Evolutionary conservation across 2,888 invertebrate species (phyloP), one percentile per base, ranked within the genome.

Genomic region (Ametastegia equiseti): DNA sequence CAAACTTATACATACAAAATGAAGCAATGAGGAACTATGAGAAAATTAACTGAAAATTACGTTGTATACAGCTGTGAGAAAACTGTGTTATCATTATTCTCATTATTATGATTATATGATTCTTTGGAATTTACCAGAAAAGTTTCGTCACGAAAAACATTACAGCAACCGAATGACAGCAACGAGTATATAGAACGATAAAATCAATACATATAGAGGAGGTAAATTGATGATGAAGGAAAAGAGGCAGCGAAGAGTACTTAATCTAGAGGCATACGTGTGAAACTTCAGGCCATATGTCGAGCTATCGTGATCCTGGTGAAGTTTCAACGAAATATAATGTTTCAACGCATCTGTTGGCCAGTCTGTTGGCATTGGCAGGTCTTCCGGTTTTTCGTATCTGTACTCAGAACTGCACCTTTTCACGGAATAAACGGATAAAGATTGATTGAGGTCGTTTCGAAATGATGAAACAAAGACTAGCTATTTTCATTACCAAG

Each of bases 201-300:
- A 19, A 75, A 75, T 75, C 75, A 50, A 54, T 60, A 42, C 42
- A 67, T 39, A 42, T 23, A 33, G 36, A 36, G 54, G 6, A 33
- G 75, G 54, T 54, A 9, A 19, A 33, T 19, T 9, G 54, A 33
- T 36, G 75, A 19, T 36, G 75, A 50, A 23, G 33, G 30, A 36
- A 33, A 27, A 36, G 54, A 19, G 13, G 50, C 54, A 36, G n/a
- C 54, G 75, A 54, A 54, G 54, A 50, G 75, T 75, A 54, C 30
- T 36, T 54, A 23, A 71, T 71, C n/a, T 47, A 42, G 30, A 27
- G 47, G 71, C 47, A 45, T 75, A n/a, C 19, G 75, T 75, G 75
- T 75, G 75, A 75, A 75, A 75, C n/a, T 75, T 50, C 54, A 36
- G 75, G 45, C 75, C 75, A 75, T 75, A 50, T 75, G 75, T 50